Base-by-base conservation (phyloP, 2,113 vertebrate species). In the Mesitornis unicolor region DNA sequence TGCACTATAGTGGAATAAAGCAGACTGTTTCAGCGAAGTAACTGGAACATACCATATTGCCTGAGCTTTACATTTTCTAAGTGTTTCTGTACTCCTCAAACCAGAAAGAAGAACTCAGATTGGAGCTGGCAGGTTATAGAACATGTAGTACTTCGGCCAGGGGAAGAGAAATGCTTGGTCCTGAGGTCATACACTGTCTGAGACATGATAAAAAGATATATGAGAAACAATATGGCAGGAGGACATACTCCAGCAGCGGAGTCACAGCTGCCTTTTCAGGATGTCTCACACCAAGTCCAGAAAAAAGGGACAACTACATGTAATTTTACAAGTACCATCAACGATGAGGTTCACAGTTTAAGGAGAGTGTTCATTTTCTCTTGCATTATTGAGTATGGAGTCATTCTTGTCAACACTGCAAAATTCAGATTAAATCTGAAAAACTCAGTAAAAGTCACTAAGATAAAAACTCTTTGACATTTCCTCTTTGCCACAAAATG, bases 181-280 rank as follows among this genome's bases (percentile, higher is more conserved):
- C 29, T 0, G 0, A 12, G 54, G 36, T 69, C 56, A 65, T 24
- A 15, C n/a, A 8, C 15, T 35, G 50, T 65, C 81, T 1, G 1
- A 53, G 56, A 31, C 24, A 40, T 33, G 6, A 5, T 64, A 40
- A 71, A 63, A 40, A 68, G 11, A 9, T 8, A 5, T 8, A 33
- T 56, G n/a, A 67, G 59, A 84, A 92, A 47, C 35, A 38, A 29
- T 43, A 36, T 2, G 3, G 61, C 57, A 43, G 63, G 16, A 91
- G 38, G 17, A 47, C 50, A 51, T n/a, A n/a, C n/a, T n/a, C n/a
- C n/a, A n/a, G n/a, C n/a, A n/a, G 64, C 10, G 17, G 18, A 63
- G 47, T 25, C 51, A 65, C 60, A 85, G 25, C n/a, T 71, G 50
- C 35, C 67, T 67, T 67, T 70, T 68, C 4, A 48, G 76, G 25